Evolutionary conservation across 2,797 vertebrate species (phyloP), one percentile per base, ranked within the genome.

Genomic region (Gephyroberyx darwinii): DNA sequence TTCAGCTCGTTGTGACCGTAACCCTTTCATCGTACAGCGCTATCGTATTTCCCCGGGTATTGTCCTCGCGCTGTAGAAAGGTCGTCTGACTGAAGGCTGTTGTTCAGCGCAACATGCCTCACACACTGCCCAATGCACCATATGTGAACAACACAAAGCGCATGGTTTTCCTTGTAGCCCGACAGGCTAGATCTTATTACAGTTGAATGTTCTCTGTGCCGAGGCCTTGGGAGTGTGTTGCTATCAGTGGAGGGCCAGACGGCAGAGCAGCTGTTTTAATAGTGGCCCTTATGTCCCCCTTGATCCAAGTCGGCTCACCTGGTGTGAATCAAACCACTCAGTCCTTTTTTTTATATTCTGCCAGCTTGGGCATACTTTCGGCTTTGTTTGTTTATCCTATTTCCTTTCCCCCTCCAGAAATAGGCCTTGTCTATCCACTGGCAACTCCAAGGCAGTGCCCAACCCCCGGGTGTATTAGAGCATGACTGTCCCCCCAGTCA

Each of bases 271-370:
- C 85, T 86, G 91, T 81, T 89, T 87, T 75, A 81, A 85, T 76
- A 37, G 84, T 54, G 69, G 68, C 87, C 86, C 86, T 87, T 80
- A 88, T 85, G 82, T 80, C 85, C 77, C 61, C 26, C 71, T 77
- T 82, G 72, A 78, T 87, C 84, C 81, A 75, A 81, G 72, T 81
- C 81, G 65, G 74, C 81, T 89, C 84, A 92, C 88, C 89, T 89
- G 75, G 82, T 75, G 81, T 76, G 86, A 88, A 75, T 83, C 83
- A 75, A 77, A 37, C 66, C 74, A 45, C 69, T 83, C 30, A 14
- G 13, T 50, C 58, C 12, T 63, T 75, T 67, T 67, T 74, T 77
- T 62, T 2, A 73, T 67, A 78, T 52, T 69, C 67, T 80, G 82
- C 74, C 82, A 82, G 77, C 72, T 71, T 74, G 80, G 84, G 76